Evolutionary conservation across 2,888 invertebrate species (phyloP).

Genomic region (Lobophora halterata): DNA sequence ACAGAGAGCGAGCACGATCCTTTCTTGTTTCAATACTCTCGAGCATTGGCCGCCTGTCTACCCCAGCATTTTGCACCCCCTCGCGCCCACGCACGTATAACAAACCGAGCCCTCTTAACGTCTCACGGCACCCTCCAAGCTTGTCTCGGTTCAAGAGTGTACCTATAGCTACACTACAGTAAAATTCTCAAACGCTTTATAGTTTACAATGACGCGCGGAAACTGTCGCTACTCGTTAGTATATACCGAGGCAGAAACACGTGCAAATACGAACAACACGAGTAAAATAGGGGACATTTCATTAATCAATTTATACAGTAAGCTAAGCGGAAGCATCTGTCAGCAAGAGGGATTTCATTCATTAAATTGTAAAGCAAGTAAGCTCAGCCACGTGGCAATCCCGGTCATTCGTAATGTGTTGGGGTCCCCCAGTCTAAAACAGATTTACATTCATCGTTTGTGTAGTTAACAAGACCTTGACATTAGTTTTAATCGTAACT

Average conservation of each 20-base stretch:
- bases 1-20: slow-evolving; percentile 23
- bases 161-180: slow-evolving; percentile 8
- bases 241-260: slow-evolving; percentile 14
- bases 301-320: slow-evolving; percentile 48
- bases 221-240: slow-evolving; percentile 3
- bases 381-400: slow-evolving; percentile 40
- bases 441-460: slow-evolving; percentile 14
- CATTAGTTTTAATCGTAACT: slow-evolving; percentile 9
- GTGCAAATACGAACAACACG: slow-evolving; percentile 28
- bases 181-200: slow-evolving; percentile 2
- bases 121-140: slow-evolving; percentile 26
- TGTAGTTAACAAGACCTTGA: slow-evolving; percentile 21
- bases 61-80: slow-evolving; percentile 28
- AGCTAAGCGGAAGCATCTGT: slow-evolving; percentile 53
- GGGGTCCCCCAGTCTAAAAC: slow-evolving; percentile 26
- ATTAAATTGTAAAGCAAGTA: slow-evolving; percentile 47
- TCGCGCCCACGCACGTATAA: slow-evolving; percentile 23
- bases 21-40: slow-evolving; percentile 26
- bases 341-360: slow-evolving; percentile 57
- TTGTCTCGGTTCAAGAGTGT: slow-evolving; percentile 29
- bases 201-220: slow-evolving; percentile 7
- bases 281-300: slow-evolving; percentile 32
- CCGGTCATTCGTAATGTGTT: slow-evolving; percentile 34
- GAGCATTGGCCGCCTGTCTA: slow-evolving; percentile 20
- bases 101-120: slow-evolving; percentile 28